phyloP scores from a whole-genome alignment of 2,797 vertebrate genomes.

The Oryzias sinensis region DNA sequence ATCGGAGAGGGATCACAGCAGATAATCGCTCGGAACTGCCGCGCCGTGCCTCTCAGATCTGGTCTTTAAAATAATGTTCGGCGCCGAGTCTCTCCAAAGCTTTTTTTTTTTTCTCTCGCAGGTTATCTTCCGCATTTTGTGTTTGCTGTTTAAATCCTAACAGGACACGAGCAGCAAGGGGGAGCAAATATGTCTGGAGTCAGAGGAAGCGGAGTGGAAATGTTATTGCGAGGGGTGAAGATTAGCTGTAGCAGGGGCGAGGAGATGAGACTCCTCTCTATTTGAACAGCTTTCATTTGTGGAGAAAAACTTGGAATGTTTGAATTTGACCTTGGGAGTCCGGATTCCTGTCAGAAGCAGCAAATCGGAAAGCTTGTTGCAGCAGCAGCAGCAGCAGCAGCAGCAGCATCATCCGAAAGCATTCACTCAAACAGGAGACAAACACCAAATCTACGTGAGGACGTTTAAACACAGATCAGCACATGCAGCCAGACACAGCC shows the following conservation, averaged over 20 bases:
- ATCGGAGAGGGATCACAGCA: conserved; percentile 74
- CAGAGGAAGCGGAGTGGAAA: conserved; percentile 76
- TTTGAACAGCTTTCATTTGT: conserved; percentile 59
- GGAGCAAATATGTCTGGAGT: conserved; percentile 80
- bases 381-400: conserved; percentile 38
- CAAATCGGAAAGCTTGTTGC: conserved; percentile 57
- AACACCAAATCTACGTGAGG: conserved; percentile 53
- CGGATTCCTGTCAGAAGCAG: conserved; percentile 44
- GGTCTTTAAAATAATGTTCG: conserved; percentile 82
- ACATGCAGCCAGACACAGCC: conserved; percentile 43
- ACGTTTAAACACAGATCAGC: conserved; percentile 53
- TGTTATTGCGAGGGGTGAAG: conserved; percentile 72
- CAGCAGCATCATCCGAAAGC: conserved; percentile 54
- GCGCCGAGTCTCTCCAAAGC: conserved; percentile 75
- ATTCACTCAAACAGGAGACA: conserved; percentile 44
- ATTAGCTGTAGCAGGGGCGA: conserved; percentile 71
- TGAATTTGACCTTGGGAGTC: conserved; percentile 65
- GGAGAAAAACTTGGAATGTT: conserved; percentile 52
- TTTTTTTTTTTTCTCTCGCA: conserved; percentile 45
- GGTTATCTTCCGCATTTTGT: conserved; percentile 79
- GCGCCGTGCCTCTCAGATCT: conserved; percentile 71
- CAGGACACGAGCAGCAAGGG: conserved; percentile 73
- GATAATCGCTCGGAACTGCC: conserved; percentile 78
- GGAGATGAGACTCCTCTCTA: conserved; percentile 67
- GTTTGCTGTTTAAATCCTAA: conserved; percentile 84